Conservation (phyloP, 1,140 invertebrate species). For the Drosophila seguyi region DNA sequence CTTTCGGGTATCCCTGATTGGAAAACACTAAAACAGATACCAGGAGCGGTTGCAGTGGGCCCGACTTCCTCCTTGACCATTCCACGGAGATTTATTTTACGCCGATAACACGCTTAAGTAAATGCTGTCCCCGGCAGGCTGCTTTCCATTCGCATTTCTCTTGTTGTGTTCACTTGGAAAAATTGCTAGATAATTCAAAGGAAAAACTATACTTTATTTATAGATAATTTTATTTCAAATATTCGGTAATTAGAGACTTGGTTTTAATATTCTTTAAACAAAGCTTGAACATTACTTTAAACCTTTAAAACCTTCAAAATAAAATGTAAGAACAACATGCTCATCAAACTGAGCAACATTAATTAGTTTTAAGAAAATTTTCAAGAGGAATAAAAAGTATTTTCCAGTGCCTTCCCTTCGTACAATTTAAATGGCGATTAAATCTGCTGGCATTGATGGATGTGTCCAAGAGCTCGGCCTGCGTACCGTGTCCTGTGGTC, state of each 20-base stretch:
- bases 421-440: constrained; percentile 85
- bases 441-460: constrained; percentile 84
- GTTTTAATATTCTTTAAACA: not conserved
- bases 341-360: too few species aligned
- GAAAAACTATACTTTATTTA: not conserved
- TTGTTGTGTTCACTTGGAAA: not conserved
- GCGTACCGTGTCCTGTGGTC: constrained; percentile 62
- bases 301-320: too few species aligned
- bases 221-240: not conserved
- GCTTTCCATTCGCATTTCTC: constrained; percentile 22
- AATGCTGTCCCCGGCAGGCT: constrained; percentile 60
- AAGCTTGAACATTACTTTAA: too few species aligned
- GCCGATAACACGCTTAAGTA: constrained; percentile 84
- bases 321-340: too few species aligned
- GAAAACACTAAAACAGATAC: constrained; percentile 82
- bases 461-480: constrained; percentile 68
- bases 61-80: constrained; percentile 50
- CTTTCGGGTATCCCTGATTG: constrained; percentile 69
- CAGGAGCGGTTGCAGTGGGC: constrained; percentile 5
- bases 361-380: not conserved
- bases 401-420: constrained; percentile 23
- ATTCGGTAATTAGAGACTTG: too few species aligned
- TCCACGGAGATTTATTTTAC: constrained; percentile 78
- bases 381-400: not conserved
- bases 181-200: not conserved